These are phyloP conservation scores for Neomonachus schauinslandi DNA, from an alignment of 2,113 vertebrate genomes.

Conservation along the genomic window DNA sequence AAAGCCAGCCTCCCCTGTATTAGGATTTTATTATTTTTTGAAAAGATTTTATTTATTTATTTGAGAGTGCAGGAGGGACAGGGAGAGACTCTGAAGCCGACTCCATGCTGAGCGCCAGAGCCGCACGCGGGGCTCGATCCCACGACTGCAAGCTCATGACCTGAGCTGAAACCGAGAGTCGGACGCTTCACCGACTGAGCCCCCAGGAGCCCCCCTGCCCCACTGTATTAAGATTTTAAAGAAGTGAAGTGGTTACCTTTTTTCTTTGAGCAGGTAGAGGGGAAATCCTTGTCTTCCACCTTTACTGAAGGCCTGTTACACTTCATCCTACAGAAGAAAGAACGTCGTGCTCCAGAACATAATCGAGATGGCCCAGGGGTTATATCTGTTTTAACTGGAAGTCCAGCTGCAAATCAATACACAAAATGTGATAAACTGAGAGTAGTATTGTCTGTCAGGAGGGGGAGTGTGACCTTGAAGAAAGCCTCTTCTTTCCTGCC, in stretches of 20 bases:
- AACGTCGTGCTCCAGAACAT: slow-evolving; percentile 96
- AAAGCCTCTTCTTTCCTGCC: slow-evolving; percentile 33
- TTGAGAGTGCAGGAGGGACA: neutral
- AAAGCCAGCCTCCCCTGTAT: neutral
- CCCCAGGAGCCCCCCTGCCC: neutral
- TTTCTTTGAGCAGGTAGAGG: slow-evolving; percentile 98
- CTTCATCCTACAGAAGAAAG: slow-evolving; percentile 99
- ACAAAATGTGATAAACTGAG: slow-evolving; percentile 73
- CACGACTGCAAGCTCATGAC: neutral
- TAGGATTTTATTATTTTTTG: neutral
- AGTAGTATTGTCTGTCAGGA: slow-evolving; percentile 18
- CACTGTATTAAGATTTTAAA: too few species aligned
- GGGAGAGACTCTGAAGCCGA: neutral
- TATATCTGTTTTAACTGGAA: slow-evolving; percentile 98
- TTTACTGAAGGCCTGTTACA: slow-evolving; percentile 98
- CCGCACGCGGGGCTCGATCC: neutral
- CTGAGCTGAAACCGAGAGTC: neutral
- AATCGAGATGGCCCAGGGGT: slow-evolving; percentile 95
- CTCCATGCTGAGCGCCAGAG: neutral
- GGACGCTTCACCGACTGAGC: neutral
- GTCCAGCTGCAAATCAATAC: slow-evolving; percentile 91
- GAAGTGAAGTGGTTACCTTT: slow-evolving; percentile 90
- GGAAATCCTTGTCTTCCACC: slow-evolving; percentile 98
- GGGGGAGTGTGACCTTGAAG: slow-evolving; percentile 46
- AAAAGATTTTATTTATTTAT: neutral